Conservation (phyloP, 2,888 invertebrate genomes). For the Drosophila nigricruria region DNA sequence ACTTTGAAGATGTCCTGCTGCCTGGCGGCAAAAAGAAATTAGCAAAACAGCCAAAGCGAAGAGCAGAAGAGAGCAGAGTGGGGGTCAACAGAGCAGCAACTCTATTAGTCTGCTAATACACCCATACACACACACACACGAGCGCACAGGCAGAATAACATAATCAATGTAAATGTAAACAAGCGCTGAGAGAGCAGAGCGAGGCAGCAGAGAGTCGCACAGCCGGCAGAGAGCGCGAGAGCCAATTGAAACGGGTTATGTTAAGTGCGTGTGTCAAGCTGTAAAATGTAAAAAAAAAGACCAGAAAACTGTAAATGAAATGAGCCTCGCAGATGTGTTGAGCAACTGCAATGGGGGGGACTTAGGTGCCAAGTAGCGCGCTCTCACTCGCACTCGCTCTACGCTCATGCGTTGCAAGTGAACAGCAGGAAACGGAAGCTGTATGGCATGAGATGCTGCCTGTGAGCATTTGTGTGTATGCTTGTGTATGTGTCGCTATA, state of each 20-base stretch:
- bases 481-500: slow-evolving; percentile 30
- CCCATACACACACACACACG: slow-evolving; percentile 10
- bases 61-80: background rate
- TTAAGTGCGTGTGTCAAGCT: slow-evolving; percentile 49
- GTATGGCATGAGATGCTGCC: slow-evolving; percentile 43
- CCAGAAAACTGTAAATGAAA: slow-evolving; percentile 53
- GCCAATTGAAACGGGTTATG: slow-evolving; percentile 59
- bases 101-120: slow-evolving; percentile 73
- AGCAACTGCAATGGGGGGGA: slow-evolving; percentile 58
- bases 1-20: slow-evolving; percentile 50
- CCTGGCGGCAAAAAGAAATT: slow-evolving; percentile 55
- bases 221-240: slow-evolving; percentile 29
- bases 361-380: slow-evolving; percentile 7
- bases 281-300: slow-evolving; percentile 10
- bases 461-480: slow-evolving; percentile 3
- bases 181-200: slow-evolving; percentile 15
- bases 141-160: slow-evolving; percentile 58
- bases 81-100: slow-evolving; percentile 41
- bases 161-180: slow-evolving; percentile 77
- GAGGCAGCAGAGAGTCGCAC: slow-evolving; percentile 23
- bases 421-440: slow-evolving; percentile 74
- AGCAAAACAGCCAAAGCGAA: slow-evolving; percentile 53
- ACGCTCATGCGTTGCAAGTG: slow-evolving; percentile 57
- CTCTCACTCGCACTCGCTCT: slow-evolving; percentile 16
- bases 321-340: slow-evolving; percentile 62